A percentile compares a stretch with the other conserved stretches of the same genome.
These are phyloP conservation scores for Genyomyrus donnyi DNA, from an alignment of 2,113 vertebrate genomes.

Conservation along the genomic window DNA sequence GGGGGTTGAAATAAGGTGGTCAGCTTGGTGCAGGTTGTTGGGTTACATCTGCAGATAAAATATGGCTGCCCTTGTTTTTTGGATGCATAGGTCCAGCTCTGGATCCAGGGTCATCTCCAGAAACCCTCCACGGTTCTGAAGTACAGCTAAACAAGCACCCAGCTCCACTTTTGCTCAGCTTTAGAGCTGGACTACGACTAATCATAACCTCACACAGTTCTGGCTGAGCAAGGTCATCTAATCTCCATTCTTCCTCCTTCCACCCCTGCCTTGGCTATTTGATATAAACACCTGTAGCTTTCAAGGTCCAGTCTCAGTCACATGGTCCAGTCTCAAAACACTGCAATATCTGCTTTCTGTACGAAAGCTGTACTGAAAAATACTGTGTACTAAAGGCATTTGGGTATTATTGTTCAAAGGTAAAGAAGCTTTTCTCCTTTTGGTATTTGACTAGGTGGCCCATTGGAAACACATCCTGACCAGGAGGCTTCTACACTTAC, in stretches of 20 bases:
- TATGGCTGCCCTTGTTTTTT: neutral
- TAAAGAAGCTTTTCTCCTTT: neutral
- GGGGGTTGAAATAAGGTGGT: neutral
- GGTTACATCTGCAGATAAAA: slow-evolving; percentile 4
- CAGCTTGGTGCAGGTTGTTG: slow-evolving; percentile 33
- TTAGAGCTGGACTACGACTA: neutral
- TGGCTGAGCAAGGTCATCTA: slow-evolving; percentile 19
- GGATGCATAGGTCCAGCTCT: neutral
- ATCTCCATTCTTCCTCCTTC: neutral
- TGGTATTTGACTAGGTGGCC: neutral
- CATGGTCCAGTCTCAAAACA: neutral
- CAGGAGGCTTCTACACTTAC: neutral
- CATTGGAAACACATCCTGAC: neutral
- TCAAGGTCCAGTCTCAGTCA: neutral
- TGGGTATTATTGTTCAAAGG: neutral
- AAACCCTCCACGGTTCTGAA: neutral
- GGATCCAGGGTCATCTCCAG: neutral
- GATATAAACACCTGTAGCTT: neutral
- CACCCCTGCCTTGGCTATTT: neutral
- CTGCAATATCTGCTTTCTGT: neutral
- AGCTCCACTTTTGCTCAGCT: neutral
- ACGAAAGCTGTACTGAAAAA: neutral
- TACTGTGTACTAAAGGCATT: neutral
- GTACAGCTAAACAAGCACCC: neutral
- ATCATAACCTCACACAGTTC: neutral